Evolutionary conservation across 2,797 vertebrate species (phyloP), one percentile per base, ranked within the genome.

Genomic region (Epinephelus awoara): DNA sequence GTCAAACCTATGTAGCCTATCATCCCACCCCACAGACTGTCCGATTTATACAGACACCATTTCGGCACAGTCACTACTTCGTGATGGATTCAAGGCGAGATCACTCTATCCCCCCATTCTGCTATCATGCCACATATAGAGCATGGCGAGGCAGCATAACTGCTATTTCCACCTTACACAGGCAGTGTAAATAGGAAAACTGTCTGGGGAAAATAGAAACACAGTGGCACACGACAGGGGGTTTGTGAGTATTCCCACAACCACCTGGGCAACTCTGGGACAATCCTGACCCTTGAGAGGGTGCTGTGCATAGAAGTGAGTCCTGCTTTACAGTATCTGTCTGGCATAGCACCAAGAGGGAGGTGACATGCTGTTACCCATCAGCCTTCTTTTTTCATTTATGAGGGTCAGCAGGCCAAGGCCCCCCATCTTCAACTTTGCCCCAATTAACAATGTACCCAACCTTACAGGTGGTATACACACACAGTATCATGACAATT

Each of bases 391-490:
- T 61, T 52, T 8, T 55, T 67, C 49, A 42, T 71, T 70, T 62
- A 40, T 8, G 44, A 42, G 2, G 73, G 17, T 56, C 44, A 58
- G 17, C 25, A 42, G 64, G 59, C 3, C 21, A 62, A 40, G 18
- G 18, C 17, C 52, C 25, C 25, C 5, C 3, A 5, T 47, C n/a
- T 79, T 44, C 19, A 65, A 23, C 29, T 64, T 71, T 67, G 42
- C 15, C 23, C 21, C 34, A 78, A 52, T 76, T 68, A 79, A 19
- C 21, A 54, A 75, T 64, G 23, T 18, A 69, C 5, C 50, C 27
- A 49, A 57, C 23, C 12, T 65, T 64, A 6, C 23, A 29, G 55
- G n/a, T 51, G 21, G n/a, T 46, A 3, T 56, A 56, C 23, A 47
- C 27, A 65, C 38, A 66, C 25, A 70, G n/a, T 15, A 38, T 54